Evolutionary conservation across 2,113 vertebrate genomes (phyloP), one percentile per base, ranked within the genome.

Genomic region (Telmatochromis sp.): DNA sequence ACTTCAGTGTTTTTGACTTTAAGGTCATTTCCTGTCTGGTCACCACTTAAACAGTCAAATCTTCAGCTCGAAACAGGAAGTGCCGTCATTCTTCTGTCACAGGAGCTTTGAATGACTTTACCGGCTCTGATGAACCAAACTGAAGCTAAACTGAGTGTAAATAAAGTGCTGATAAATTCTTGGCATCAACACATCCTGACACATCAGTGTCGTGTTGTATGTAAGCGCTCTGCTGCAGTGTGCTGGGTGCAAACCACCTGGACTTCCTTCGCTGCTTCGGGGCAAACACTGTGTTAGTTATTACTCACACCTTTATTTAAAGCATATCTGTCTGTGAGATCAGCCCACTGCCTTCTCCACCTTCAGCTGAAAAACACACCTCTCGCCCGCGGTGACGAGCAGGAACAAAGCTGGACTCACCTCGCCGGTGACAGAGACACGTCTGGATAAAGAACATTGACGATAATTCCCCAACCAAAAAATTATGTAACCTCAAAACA

Each of bases 231-330:
- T 68, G 23, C 47, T 80, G 40, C 33, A 9, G 55, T 31, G 55
- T 45, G 84, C 87, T 78, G 89, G 53, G 86, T 89, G 10, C 37
- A 9, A 83, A 37, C 45, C 91, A 91, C 91, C 89, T 91, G 89
- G 84, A 68, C 73, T 55, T 83, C 86, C 81, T 89, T 87, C 78
- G 33, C 60, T 65, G 21, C 86, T 85, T 80, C 89, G 3, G 84
- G 86, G 75, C 81, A 68, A 37, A 45, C 7, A 11, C 2, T 3
- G 4, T 31, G 23, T 87, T 71, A 80, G 73, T 58, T 15, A 83
- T 94, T 84, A 93, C 90, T 90, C 92, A 93, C 60, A 45, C 83
- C 81, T 89, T 89, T 37, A 51, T 79, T 65, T 33, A 28, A 10
- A 82, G 57, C 84, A 83, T 42, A 54, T 50, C 54, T 90, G 33